These are phyloP conservation scores for Eucera pruinosa DNA, from an alignment of 2,888 invertebrate genomes.

Conservation along the genomic window DNA sequence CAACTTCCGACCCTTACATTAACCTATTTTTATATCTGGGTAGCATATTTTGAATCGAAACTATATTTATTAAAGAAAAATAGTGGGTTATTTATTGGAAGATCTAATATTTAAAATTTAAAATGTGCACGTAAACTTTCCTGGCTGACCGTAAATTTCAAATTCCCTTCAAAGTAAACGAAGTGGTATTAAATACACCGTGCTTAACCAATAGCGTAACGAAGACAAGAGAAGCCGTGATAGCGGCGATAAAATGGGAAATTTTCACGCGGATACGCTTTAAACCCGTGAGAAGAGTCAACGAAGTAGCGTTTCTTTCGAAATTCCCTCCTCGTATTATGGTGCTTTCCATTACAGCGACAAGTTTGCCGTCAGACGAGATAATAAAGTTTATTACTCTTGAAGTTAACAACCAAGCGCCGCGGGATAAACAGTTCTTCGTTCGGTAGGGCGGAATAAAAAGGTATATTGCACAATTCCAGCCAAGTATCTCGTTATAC, in stretches of 20 bases:
- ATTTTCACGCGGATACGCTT: conserved; percentile 5
- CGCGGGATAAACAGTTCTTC: not conserved
- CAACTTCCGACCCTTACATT: no score
- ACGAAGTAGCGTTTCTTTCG: not conserved
- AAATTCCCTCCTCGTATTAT: not conserved
- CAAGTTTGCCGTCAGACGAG: conserved; percentile 15
- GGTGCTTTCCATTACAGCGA: conserved; percentile 9
- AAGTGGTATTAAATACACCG: conserved; percentile 14
- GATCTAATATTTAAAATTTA: no score
- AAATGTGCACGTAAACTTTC: no score
- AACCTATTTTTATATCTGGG: no score
- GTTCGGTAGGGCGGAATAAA: conserved; percentile 22
- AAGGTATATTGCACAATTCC: conserved; percentile 37
- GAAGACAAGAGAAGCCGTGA: conserved; percentile 5
- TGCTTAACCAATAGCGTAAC: conserved; percentile 12
- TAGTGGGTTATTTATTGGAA: no score
- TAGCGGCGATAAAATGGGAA: conserved; percentile 9
- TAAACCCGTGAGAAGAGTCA: not conserved
- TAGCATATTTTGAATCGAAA: no score
- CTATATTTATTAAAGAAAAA: no score
- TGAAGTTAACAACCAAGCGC: conserved; percentile 6
- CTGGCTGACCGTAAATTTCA: no score
- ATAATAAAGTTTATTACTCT: conserved; percentile 49
- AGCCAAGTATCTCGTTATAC: conserved; percentile 42
- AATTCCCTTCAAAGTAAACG: conserved; percentile 29